These are phyloP conservation scores for Brenthis daphne DNA, from an alignment of 2,888 invertebrate genomes.

Conservation along the genomic window DNA sequence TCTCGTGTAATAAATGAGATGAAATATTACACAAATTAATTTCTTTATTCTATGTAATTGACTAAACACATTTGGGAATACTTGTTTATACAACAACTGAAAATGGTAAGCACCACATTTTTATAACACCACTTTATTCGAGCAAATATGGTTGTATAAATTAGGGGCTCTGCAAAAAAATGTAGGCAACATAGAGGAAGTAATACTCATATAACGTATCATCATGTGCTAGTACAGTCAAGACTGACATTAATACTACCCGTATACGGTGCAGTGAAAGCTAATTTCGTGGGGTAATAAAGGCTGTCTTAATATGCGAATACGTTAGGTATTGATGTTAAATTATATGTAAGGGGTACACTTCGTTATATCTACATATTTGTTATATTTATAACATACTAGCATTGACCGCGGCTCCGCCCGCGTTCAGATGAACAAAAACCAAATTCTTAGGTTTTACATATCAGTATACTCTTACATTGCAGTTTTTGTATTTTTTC, in stretches of 20 bases:
- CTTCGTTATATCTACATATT: constrained; percentile 1
- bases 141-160: constrained; percentile 3
- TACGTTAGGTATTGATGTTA: constrained; percentile 10
- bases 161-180: constrained; percentile 16
- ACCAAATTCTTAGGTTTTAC: too few relatives aligned
- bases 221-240: constrained; percentile 12
- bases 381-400: constrained; percentile 5
- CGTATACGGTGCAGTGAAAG: constrained; percentile 33
- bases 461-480: too few relatives aligned
- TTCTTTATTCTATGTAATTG: too few relatives aligned
- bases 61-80: neutral
- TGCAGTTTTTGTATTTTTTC: too few relatives aligned
- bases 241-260: constrained; percentile 19
- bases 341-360: constrained; percentile 12
- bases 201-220: constrained; percentile 12
- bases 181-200: constrained; percentile 20
- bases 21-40: too few relatives aligned
- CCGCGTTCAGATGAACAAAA: too few relatives aligned
- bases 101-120: constrained; percentile 9
- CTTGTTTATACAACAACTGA: neutral
- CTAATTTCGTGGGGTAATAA: constrained; percentile 27
- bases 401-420: too few relatives aligned
- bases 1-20: too few relatives aligned
- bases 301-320: constrained; percentile 31
- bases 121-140: constrained; percentile 2